Evolutionary conservation across 2,113 vertebrate species (phyloP).

Genomic region (Barbus barbus): DNA sequence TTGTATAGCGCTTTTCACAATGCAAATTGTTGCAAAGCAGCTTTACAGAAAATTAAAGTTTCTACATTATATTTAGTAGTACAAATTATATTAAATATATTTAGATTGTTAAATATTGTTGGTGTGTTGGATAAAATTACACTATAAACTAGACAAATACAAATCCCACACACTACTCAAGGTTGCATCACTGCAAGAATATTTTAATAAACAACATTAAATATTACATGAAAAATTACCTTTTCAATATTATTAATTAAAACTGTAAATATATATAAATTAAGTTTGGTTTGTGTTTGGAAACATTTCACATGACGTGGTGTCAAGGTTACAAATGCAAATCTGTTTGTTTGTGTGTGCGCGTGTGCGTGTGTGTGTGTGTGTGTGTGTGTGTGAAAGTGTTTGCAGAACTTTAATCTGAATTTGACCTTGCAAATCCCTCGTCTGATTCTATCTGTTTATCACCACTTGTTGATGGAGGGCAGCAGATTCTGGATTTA

Average conservation of each 20-base stretch:
- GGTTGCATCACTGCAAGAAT: too few relatives aligned
- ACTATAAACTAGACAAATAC: background rate
- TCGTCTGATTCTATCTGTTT: conserved; percentile 11
- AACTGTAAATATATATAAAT: background rate
- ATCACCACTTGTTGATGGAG: conserved; percentile 50
- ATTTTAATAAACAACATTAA: too few relatives aligned
- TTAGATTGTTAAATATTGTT: background rate
- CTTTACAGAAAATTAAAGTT: too few relatives aligned
- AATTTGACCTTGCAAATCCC: conserved; percentile 22
- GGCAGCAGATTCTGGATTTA: conserved; percentile 47
- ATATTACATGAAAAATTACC: too few relatives aligned
- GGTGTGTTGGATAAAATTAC: background rate
- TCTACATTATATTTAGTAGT: too few relatives aligned
- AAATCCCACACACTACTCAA: too few relatives aligned
- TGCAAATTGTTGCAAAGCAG: too few relatives aligned
- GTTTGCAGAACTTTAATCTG: conserved; percentile 4
- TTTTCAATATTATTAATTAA: too few relatives aligned
- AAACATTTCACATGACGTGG: background rate
- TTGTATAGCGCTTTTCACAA: too few relatives aligned
- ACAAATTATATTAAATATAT: too few relatives aligned
- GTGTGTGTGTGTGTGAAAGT: background rate
- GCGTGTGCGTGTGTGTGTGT: background rate
- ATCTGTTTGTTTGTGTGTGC: background rate
- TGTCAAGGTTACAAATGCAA: too few relatives aligned
- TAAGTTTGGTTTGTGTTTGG: background rate